Percentiles rank a stretch among this genome's conserved stretches.
phyloP scores from a whole-genome alignment of 2,797 vertebrate species.

The Coregonus sp. region DNA sequence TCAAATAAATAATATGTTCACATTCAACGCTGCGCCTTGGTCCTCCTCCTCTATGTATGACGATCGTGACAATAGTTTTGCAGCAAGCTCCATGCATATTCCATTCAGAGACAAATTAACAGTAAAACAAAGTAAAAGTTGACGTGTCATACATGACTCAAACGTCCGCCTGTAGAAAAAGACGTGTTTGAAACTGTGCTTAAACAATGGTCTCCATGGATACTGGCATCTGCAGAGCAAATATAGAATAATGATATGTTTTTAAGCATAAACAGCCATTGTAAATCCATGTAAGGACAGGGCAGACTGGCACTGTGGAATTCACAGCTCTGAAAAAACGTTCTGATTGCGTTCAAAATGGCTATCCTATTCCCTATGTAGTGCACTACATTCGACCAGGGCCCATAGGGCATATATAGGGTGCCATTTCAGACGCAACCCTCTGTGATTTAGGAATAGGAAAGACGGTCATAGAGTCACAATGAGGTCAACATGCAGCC shows the following conservation, averaged over 20 bases:
- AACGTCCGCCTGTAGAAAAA: no score
- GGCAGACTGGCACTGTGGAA: slow-evolving; percentile 57
- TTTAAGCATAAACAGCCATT: slow-evolving; percentile 62
- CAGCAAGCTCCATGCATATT: background rate
- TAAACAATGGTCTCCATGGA: slow-evolving; percentile 52
- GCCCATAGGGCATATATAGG: no score
- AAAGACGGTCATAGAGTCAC: slow-evolving; percentile 32
- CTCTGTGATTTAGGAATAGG: no score
- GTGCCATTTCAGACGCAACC: no score
- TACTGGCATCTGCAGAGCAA: slow-evolving; percentile 53
- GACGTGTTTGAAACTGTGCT: slow-evolving; percentile 9
- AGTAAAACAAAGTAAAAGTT: background rate
- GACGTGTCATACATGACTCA: no score
- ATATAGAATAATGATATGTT: slow-evolving; percentile 73
- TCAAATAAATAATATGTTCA: no score
- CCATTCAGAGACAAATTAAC: background rate
- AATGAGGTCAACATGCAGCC: slow-evolving; percentile 55
- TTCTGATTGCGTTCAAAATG: background rate
- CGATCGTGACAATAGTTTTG: no score
- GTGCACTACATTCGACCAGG: no score
- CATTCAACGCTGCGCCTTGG: no score
- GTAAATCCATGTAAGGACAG: slow-evolving; percentile 56
- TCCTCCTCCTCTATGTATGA: no score
- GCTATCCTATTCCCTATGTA: no score
- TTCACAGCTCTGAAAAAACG: slow-evolving; percentile 61